Conservation (phyloP, 1,140 invertebrate genomes). For the Daktulosphaira vitifoliae region DNA sequence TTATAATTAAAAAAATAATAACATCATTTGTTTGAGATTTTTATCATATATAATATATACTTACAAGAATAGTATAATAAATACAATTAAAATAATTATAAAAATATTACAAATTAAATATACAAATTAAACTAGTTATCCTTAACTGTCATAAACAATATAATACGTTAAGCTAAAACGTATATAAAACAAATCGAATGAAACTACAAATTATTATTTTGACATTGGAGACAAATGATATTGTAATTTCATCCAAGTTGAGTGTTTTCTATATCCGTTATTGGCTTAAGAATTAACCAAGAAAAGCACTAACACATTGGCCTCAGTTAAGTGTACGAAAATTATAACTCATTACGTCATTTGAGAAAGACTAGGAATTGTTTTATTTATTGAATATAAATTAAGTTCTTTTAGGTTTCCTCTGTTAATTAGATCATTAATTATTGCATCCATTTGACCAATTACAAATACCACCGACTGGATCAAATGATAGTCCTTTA, state of each 20-base stretch:
- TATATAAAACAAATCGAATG: slow-evolving; percentile 29
- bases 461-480: slow-evolving; percentile 79
- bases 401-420: background rate
- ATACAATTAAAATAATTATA: too few relatives aligned
- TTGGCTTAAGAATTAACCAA: background rate
- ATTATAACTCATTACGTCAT: background rate
- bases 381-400: background rate
- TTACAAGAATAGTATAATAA: too few relatives aligned
- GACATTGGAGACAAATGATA: slow-evolving; percentile 13
- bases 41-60: too few relatives aligned
- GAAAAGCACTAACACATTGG: background rate
- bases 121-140: too few relatives aligned
- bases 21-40: too few relatives aligned
- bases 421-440: slow-evolving; percentile 16
- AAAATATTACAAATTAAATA: too few relatives aligned
- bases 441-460: slow-evolving; percentile 68
- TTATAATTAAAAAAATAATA: too few relatives aligned
- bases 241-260: slow-evolving; percentile 28
- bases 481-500: slow-evolving; percentile 71
- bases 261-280: background rate
- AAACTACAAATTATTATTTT: slow-evolving; percentile 23
- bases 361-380: slow-evolving; percentile 16
- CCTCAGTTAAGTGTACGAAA: background rate
- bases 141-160: too few relatives aligned
- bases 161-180: background rate